Base-by-base conservation (phyloP, 2,113 vertebrate species). In the Microcebus tavaratra region DNA sequence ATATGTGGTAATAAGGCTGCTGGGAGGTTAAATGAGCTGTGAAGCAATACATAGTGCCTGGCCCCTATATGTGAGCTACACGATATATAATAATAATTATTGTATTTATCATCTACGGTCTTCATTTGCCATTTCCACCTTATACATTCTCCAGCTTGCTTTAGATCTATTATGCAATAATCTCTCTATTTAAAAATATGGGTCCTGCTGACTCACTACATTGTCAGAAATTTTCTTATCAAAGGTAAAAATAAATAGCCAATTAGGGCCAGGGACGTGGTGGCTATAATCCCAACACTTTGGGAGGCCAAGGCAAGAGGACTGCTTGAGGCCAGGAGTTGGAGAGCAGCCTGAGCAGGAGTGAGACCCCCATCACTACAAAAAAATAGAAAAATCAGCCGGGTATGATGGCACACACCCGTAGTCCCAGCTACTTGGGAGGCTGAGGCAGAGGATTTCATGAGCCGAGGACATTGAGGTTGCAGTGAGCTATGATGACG, bases 211-310 rank as follows among this genome's bases (percentile, higher is more conserved):
- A 81, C 3, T 6, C 27, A 59, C 25, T 45, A n/a, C 25, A 79
- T 5, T 29, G 10, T 65, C 42, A 70, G 57, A 95, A 89, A 86
- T 78, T 50, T 82, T 91, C 76, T 93, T 85, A 87, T 15, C 80
- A 63, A 79, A 86, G 29, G 45, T 82, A 79, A 87, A 97, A 79
- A 82, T 42, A 97, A 82, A 82, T 29, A 63, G 61, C 11, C 61
- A 63, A 29, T 27, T 63, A 11, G 61, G 27, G 27, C 61, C 2
- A 2, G 61, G 10, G 27, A 12, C 27, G 2, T 1, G 10, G 25
- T 12, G 9, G 61, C 25, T 63, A 10, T 63, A 63, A 63, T 63
- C 61, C 61, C 61, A 63, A 29, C 61, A 63, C 61, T 63, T 12
- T 29, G 61, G 61, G 61, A 63, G 61, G 61, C 27, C 55, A 29